phyloP scores from a whole-genome alignment of 2,797 vertebrate species.

The Avahi laniger region DNA sequence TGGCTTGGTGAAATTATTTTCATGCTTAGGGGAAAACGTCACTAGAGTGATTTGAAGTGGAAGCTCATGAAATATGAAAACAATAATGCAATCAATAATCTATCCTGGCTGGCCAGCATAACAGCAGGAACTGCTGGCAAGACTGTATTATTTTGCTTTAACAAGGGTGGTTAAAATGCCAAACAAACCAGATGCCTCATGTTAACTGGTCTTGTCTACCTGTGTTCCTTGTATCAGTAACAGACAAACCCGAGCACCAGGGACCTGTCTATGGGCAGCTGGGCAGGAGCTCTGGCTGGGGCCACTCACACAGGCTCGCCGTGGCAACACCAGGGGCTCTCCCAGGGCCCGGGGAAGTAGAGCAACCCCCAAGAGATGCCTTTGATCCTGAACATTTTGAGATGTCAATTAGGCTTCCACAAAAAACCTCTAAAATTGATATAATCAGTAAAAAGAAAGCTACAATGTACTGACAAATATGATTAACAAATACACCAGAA shows the following conservation, averaged over 20 bases:
- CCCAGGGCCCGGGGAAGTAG: too few species aligned
- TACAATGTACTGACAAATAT: rapidly evolving
- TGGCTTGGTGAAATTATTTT: background rate
- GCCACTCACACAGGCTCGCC: background rate
- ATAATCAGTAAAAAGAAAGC: background rate
- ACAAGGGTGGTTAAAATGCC: rapidly evolving
- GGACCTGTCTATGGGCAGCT: too few species aligned
- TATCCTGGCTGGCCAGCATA: background rate
- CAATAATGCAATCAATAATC: rapidly evolving
- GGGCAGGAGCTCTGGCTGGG: background rate
- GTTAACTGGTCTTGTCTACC: rapidly evolving
- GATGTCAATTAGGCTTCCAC: background rate
- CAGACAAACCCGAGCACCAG: rapidly evolving
- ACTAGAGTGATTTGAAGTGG: background rate
- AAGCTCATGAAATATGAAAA: background rate
- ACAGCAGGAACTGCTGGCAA: rapidly evolving
- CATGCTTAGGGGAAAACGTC: background rate
- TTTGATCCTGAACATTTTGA: rapidly evolving
- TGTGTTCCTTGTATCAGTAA: rapidly evolving
- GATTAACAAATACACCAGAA: rapidly evolving
- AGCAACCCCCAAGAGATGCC: too few species aligned
- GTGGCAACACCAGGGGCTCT: rapidly evolving
- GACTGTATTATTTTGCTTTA: rapidly evolving
- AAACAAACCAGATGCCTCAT: rapidly evolving
- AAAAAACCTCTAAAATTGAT: background rate